Evolutionary conservation across 2,797 vertebrate genomes (phyloP), one percentile per base, ranked within the genome.

Genomic region (Morus bassanus): DNA sequence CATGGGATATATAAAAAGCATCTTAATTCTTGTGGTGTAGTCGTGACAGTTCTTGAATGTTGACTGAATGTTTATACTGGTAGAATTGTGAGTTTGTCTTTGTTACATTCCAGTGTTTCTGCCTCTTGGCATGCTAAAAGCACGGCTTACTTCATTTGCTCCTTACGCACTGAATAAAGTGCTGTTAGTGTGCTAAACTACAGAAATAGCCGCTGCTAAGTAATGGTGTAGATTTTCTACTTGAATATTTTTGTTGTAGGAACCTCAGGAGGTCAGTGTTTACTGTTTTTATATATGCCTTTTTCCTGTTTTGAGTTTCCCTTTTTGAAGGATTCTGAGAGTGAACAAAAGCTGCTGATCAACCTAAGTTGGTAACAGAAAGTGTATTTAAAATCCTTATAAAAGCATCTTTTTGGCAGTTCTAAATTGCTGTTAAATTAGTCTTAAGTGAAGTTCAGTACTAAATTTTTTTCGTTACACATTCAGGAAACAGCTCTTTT

Each of bases 171-270:
- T 98, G 97, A 98, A 97, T 95, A 96, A 97, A 98, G 97, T 97
- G 97, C 98, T 98, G 97, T 99, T 98, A 98, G 98, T 98, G 98
- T 99, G 98, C 98, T 98, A 98, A 98, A 97, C 98, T 99, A 99
- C 98, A 98, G 98, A 99, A 98, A 98, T 98, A 98, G 99, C 98
- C 98, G 98, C 99, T 99, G 99, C 99, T 99, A 98, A 96, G 98
- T 98, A 98, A 98, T 98, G 98, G 98, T 98, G 98, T 99, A 98
- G 98, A 98, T 98, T 98, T 99, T 99, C 99, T 99, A 99, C 99
- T 99, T 99, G 99, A 99, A 99, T 99, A 98, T 98, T 99, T 99
- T 99, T 99, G 98, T 98, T 98, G 98, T 99, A 99, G 99, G 98
- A 98, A 98, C 99, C 99, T 99, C 99, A 99, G 99, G 99, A 99